Evolutionary conservation across 1,140 invertebrate species (phyloP).

Genomic region (Brachionus asplanchnoidis): DNA sequence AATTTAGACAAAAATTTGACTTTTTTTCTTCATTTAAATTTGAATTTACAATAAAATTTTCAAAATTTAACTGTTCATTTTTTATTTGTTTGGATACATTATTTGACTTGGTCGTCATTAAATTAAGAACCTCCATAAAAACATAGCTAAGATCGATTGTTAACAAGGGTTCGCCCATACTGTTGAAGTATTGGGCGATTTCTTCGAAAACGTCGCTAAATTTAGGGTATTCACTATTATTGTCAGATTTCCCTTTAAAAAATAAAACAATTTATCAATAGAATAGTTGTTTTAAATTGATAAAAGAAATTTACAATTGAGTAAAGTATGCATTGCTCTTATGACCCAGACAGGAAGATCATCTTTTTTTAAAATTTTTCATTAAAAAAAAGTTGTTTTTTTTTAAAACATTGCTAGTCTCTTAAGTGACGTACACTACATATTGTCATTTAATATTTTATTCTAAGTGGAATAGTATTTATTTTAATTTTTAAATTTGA

Average conservation of each 20-base stretch:
- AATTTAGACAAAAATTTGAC: background rate
- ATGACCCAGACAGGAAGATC: slow-evolving; percentile 31
- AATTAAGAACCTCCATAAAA: background rate
- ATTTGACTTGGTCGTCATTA: background rate
- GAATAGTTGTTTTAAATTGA: background rate
- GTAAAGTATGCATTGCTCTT: slow-evolving; percentile 32
- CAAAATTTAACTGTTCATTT: background rate
- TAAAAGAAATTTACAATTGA: background rate
- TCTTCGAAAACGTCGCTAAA: slow-evolving; percentile 29
- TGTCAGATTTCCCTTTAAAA: slow-evolving; percentile 22
- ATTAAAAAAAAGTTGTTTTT: background rate
- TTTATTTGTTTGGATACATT: background rate
- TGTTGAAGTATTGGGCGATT: slow-evolving; percentile 12
- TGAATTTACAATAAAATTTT: background rate
- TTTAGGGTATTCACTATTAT: slow-evolving; percentile 18
- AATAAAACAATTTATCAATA: background rate
- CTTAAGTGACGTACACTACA: too few relatives aligned
- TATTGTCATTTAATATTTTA: too few relatives aligned
- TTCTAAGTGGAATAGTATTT: too few relatives aligned
- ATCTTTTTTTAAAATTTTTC: background rate
- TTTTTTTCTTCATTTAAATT: background rate
- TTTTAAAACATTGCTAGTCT: too few relatives aligned
- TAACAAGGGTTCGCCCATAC: background rate
- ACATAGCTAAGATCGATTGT: background rate
- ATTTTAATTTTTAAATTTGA: too few relatives aligned